Conservation (phyloP, 2,797 vertebrate genomes). For the Rhynchonycteris naso region DNA sequence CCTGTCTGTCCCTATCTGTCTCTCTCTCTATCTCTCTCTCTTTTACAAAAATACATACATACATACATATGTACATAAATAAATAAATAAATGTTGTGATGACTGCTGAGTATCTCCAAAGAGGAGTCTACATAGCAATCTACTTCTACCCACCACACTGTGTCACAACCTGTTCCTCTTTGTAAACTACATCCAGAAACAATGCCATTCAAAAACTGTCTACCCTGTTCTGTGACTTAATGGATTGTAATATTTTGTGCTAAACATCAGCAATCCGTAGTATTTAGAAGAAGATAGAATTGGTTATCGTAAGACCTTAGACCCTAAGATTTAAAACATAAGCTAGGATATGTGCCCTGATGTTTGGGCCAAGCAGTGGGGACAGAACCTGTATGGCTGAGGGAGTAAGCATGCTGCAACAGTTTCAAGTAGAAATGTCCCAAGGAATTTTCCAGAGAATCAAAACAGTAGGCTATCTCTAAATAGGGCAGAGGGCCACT, state of each 20-base stretch:
- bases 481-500: not conserved
- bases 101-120: conserved; percentile 20
- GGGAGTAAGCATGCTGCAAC: not conserved
- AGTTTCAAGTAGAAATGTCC: not conserved
- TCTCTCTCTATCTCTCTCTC: no score
- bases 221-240: not conserved
- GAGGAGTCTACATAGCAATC: not conserved
- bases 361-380: not conserved
- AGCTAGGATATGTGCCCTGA: not conserved
- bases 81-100: not conserved
- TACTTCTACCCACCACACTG: not conserved
- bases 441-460: conserved; percentile 33
- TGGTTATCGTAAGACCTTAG: not conserved
- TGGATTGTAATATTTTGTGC: not conserved
- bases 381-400: not conserved
- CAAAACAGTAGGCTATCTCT: not conserved
- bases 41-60: no score
- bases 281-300: not conserved
- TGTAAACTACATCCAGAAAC: not conserved
- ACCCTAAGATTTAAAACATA: not conserved
- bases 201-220: conserved; percentile 23
- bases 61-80: no score
- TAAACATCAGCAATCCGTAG: not conserved
- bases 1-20: no score
- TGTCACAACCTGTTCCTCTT: not conserved